Evolutionary conservation across 2,113 vertebrate species (phyloP).

Genomic region (Callocephalon fimbriatum): DNA sequence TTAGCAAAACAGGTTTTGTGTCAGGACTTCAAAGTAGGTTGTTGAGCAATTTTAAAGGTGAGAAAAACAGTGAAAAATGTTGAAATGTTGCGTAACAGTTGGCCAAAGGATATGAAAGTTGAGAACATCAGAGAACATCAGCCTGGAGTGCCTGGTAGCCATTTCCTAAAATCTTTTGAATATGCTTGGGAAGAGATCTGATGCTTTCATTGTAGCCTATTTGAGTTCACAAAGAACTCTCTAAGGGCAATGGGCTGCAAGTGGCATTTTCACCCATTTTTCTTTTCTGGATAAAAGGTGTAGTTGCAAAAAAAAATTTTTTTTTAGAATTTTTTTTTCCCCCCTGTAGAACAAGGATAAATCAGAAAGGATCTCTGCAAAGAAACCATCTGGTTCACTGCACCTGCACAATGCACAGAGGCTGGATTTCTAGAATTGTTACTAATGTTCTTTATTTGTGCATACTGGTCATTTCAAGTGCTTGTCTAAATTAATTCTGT

Average conservation of each 20-base stretch:
- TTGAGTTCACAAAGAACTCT: not conserved
- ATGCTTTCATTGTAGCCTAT: rapidly evolving
- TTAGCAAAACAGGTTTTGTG: not conserved
- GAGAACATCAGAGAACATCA: not conserved
- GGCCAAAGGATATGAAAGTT: not conserved
- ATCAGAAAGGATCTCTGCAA: not conserved
- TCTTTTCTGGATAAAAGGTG: not conserved
- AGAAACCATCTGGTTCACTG: not conserved
- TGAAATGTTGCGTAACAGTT: not conserved
- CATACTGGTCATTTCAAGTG: not conserved
- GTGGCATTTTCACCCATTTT: not conserved
- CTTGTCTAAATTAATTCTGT: not conserved
- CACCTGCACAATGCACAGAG: not conserved
- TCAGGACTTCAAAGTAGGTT: not conserved
- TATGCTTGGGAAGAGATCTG: not conserved
- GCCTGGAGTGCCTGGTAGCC: not conserved
- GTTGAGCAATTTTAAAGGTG: not conserved
- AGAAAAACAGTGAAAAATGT: not conserved
- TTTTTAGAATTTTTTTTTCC: not conserved
- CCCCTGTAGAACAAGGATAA: not conserved
- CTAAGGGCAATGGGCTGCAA: not conserved
- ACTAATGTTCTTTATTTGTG: not conserved
- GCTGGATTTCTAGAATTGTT: not conserved
- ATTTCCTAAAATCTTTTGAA: not conserved
- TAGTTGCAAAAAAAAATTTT: not conserved